Evolutionary conservation across 2,113 vertebrate genomes (phyloP).

Genomic region (Cryptomyrus ogoouensis): DNA sequence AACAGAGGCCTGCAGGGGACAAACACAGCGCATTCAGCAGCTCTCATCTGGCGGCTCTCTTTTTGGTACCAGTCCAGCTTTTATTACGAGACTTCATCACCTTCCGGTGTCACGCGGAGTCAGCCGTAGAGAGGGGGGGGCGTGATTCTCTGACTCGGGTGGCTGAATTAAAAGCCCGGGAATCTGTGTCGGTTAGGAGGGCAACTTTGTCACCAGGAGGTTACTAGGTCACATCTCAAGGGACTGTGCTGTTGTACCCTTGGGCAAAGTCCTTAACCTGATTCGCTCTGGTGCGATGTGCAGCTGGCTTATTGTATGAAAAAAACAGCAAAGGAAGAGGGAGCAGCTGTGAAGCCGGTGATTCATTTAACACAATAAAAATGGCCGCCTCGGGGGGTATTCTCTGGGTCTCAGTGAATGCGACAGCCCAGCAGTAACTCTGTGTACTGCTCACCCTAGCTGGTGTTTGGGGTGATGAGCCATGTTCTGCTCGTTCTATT

Average conservation of each 20-base stretch:
- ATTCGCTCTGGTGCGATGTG: not conserved
- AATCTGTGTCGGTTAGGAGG: constrained; percentile 34
- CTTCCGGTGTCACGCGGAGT: constrained; percentile 48
- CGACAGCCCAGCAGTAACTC: not conserved
- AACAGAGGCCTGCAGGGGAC: constrained; percentile 63
- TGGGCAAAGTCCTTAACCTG: not conserved
- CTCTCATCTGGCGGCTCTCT: constrained; percentile 60
- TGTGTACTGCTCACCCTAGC: not conserved
- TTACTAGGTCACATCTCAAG: not conserved
- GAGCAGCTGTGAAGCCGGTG: not conserved
- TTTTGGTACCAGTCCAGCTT: constrained; percentile 51
- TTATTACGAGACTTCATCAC: constrained; percentile 62
- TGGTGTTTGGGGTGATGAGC: not conserved
- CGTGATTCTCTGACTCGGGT: constrained; percentile 42
- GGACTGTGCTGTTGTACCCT: not conserved
- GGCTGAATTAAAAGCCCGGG: constrained; percentile 43
- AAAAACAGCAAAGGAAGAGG: not conserved
- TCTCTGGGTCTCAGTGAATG: not conserved
- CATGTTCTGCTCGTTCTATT: not conserved
- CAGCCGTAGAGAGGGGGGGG: constrained; percentile 34
- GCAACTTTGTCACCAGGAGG: not conserved
- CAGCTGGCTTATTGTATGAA: not conserved
- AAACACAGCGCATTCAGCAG: constrained; percentile 62
- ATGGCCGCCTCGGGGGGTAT: not conserved
- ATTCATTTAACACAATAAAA: not conserved